Base-by-base conservation (phyloP, 2,113 vertebrate species). In the Pseudorectes ferrugineus region DNA sequence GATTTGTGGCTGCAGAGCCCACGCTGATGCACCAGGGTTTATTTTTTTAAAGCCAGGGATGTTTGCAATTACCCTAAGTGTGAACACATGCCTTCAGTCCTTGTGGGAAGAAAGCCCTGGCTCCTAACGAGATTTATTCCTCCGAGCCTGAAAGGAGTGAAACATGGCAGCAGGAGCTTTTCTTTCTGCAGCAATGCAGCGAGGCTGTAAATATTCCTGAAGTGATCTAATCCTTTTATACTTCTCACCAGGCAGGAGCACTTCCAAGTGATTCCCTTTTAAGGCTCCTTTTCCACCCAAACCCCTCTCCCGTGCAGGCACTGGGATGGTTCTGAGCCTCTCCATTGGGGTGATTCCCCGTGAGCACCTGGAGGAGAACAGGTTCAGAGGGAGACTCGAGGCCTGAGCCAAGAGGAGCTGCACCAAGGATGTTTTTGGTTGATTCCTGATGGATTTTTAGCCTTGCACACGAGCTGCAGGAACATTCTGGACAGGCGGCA, bases 131-230 rank as follows among this genome's bases (percentile, higher is more conserved):
- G 94, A 87, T 91, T 95, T 94, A 94, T 94, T 83, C 89, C 91
- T 95, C 79, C 45, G 51, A 83, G 83, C 43, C 92, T 95, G 88
- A 83, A 95, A 90, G 68, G 85, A 97, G 93, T 95, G 83, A 70
- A 93, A 92, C 43, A 61, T 80, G 83, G 93, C 89, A 94, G 78
- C 25, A 9, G 1, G 20, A 89, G 90, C 66, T 73, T 40, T 88
- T 43, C 59, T 92, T 55, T 88, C 73, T 71, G 89, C 67, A 91
- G 82, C 40, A n/a, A 29, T 40, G 81, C 84, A 83, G 84, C 2
- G 12, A 28, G 49, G 78, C 82, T 94, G 96, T 88, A 93, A 97
- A 96, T 94, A 72, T 62, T 96, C 92, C 73, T 55, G 22, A 26
- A 83, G 52, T 96, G 79, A 96, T 80, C 79, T 80, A 90, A 93